These are phyloP conservation scores for Periophthalmus magnuspinnatus DNA, from an alignment of 2,797 vertebrate species.

Conservation along the genomic window DNA sequence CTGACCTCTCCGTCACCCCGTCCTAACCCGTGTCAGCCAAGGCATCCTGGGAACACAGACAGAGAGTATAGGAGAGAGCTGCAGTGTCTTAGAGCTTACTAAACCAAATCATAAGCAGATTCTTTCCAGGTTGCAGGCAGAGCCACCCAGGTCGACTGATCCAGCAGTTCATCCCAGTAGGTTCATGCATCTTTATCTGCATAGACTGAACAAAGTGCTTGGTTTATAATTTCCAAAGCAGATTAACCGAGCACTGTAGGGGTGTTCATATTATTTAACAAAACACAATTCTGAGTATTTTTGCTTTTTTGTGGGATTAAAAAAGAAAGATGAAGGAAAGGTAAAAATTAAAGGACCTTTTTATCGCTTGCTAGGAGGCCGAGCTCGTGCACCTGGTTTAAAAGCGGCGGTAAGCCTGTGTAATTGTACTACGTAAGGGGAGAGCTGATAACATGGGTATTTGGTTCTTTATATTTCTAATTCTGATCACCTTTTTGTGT, in stretches of 20 bases:
- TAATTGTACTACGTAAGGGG: not conserved
- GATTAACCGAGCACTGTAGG: not conserved
- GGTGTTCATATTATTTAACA: not conserved
- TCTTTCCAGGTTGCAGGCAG: slow-evolving; percentile 34
- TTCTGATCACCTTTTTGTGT: slow-evolving; percentile 11
- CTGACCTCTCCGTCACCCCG: slow-evolving; percentile 74
- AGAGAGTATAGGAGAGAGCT: slow-evolving; percentile 56
- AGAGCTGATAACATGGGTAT: not conserved
- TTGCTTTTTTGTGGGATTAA: too few species aligned
- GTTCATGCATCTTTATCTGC: slow-evolving; percentile 63
- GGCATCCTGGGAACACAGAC: slow-evolving; percentile 63
- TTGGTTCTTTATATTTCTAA: not conserved
- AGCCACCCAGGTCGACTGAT: slow-evolving; percentile 72
- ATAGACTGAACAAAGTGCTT: slow-evolving; percentile 14
- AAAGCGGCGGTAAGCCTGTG: too few species aligned
- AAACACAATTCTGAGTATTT: too few species aligned
- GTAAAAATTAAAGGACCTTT: too few species aligned
- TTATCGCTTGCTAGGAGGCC: not conserved
- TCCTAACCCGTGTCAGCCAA: slow-evolving; percentile 53
- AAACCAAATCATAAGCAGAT: slow-evolving; percentile 80
- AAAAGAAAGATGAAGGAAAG: too few species aligned
- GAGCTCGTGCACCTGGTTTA: not conserved
- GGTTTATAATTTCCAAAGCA: too few species aligned
- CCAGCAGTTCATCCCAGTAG: slow-evolving; percentile 33
- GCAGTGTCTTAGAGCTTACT: slow-evolving; percentile 53